A percentile compares a stretch with the other conserved stretches of the same genome.
These are phyloP conservation scores for Sarcophaga peregrina DNA, from an alignment of 1,140 invertebrate species.

Conservation along the genomic window DNA sequence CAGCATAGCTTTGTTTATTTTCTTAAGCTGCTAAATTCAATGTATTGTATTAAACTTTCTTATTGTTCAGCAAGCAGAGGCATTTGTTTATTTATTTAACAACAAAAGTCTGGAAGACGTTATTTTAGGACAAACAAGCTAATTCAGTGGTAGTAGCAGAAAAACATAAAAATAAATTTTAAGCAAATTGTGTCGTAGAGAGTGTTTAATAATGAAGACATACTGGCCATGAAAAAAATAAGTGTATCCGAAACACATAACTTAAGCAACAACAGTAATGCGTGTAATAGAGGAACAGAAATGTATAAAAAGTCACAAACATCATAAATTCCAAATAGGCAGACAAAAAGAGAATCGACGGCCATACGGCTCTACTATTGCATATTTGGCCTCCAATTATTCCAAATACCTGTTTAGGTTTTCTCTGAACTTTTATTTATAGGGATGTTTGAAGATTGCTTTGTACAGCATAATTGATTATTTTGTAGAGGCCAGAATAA, in stretches of 20 bases:
- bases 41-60: not conserved
- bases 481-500: not conserved
- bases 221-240: constrained; percentile 1
- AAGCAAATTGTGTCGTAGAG: constrained; percentile 28
- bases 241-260: not conserved
- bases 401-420: too few relatives aligned
- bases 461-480: not conserved
- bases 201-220: constrained; percentile 31
- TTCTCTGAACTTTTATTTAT: too few relatives aligned
- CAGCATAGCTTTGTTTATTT: not conserved
- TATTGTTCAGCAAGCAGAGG: not conserved
- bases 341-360: too few relatives aligned
- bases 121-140: not conserved
- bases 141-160: not conserved
- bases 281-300: not conserved
- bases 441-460: too few relatives aligned
- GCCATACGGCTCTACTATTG: too few relatives aligned
- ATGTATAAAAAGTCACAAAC: not conserved
- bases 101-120: not conserved
- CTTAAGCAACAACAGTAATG: not conserved
- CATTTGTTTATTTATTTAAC: constrained; percentile 17
- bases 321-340: too few relatives aligned
- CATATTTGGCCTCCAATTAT: too few relatives aligned
- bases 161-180: constrained; percentile 23
- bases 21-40: not conserved